These are phyloP conservation scores for Lepidotrigona ventralis DNA, from an alignment of 1,140 invertebrate genomes.

Conservation along the genomic window DNA sequence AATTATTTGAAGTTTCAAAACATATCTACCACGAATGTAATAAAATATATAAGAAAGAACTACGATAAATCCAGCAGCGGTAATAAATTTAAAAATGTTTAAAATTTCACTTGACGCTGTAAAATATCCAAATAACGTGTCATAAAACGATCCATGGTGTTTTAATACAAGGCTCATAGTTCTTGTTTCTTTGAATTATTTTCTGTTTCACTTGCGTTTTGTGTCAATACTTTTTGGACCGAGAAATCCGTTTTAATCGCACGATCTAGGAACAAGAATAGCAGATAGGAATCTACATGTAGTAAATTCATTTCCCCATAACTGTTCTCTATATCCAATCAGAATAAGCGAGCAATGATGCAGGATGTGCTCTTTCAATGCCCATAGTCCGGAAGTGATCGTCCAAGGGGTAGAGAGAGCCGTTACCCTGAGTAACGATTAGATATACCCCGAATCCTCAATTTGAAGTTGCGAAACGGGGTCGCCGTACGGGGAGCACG, in stretches of 20 bases:
- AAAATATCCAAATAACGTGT: not conserved
- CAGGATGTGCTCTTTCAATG: constrained; percentile 49
- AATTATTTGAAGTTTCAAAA: constrained; percentile 17
- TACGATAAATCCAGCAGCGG: not conserved
- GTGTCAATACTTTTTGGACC: not conserved
- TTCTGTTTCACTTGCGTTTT: not conserved
- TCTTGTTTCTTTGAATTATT: not conserved
- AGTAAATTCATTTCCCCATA: constrained; percentile 30
- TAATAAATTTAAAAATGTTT: constrained; percentile 6
- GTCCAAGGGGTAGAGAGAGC: constrained; percentile 34
- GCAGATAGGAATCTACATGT: constrained; percentile 22
- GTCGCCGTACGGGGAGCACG: constrained; percentile 51
- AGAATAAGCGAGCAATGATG: constrained; percentile 31
- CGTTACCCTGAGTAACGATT: constrained; percentile 58
- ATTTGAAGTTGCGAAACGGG: constrained; percentile 59
- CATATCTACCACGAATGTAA: constrained; percentile 3
- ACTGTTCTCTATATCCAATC: constrained; percentile 33
- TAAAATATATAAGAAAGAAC: constrained; percentile 11
- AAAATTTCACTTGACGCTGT: not conserved
- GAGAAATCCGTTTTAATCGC: not conserved
- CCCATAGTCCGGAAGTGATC: constrained; percentile 46
- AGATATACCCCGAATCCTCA: constrained; percentile 59
- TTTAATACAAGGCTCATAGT: constrained; percentile 18
- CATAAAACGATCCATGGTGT: not conserved
- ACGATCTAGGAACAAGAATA: constrained; percentile 13